Base-by-base conservation (phyloP, 2,888 invertebrate genomes). In the Deladenus siricidicola region DNA sequence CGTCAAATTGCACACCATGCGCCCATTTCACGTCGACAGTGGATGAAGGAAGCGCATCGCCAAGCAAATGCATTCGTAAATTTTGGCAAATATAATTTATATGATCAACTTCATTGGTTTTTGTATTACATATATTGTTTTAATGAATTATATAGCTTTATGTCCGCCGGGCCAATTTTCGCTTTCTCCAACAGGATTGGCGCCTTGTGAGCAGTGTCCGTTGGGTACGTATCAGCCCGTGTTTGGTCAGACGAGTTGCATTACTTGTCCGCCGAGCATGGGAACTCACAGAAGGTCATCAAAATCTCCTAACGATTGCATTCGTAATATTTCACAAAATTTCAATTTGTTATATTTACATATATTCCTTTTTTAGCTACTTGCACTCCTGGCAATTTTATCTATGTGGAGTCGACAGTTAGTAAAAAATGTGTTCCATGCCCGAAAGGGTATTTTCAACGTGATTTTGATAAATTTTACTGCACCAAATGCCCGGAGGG, bases 181-280 rank as follows among this genome's bases (percentile, higher is more conserved):
- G 43, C 52, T 52, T 21, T 53, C 64, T n/a, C 10, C n/a, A 3
- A 66, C 39, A 44, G 66, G 66, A 1, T 48, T 65, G 21, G 66
- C 63, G 39, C 66, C 68, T 1, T 66, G 66, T 30, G 26, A 29
- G 8, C 29, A 30, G 2, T 66, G 66, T 51, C 62, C 49, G 19
- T 42, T 29, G 39, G 65, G 65, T 8, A 63, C 21, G 3, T 67
- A 28, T 29, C 65, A 68, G 64, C 34, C 56, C 14, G 44, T 56
- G n/a, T 56, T 42, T 23, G 63, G 61, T 6, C 52, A 61, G 24
- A 52, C 29, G 28, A 23, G 19, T 23, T 68, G 65, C 34, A 23
- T 58, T 10, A n/a, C 47, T 26, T 64, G 65, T 21, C 28, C 45
- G 0, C 26, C 56, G 23, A 42, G 62, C 28, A 30, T 47, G 28